Conservation (phyloP, 2,888 invertebrate species). For the Tanypteryx hageni region DNA sequence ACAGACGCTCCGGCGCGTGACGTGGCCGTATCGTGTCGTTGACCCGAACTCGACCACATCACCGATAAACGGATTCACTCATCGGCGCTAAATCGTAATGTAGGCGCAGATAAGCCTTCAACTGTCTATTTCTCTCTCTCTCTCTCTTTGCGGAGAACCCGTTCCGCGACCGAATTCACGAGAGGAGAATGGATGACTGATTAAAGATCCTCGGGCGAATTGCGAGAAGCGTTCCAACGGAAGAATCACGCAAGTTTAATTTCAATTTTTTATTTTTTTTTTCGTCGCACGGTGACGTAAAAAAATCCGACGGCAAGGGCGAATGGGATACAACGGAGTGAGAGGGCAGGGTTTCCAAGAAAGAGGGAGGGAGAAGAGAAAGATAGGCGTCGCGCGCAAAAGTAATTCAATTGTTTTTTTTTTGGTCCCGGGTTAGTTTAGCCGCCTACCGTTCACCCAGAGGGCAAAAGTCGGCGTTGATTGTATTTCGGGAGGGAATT, state of each 20-base stretch:
- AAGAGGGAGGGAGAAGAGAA: not conserved
- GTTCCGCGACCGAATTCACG: not conserved
- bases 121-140: not conserved
- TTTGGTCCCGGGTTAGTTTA: no score
- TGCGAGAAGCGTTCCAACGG: not conserved
- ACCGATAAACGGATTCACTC: conserved; percentile 6
- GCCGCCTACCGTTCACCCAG: no score
- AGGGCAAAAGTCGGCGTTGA: not conserved
- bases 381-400: not conserved
- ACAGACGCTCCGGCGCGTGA: no score
- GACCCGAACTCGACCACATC: no score
- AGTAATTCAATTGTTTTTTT: conserved; percentile 3
- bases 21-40: no score
- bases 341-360: not conserved
- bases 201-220: not conserved
- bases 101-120: conserved; percentile 33
- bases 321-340: not conserved
- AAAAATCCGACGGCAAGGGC: not conserved
- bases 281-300: not conserved
- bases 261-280: not conserved
- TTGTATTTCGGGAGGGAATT: conserved; percentile 3
- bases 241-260: no score
- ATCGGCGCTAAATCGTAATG: not conserved
- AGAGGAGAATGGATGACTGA: not conserved
- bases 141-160: conserved; percentile 5